These are phyloP conservation scores for Trypoxylus dichotomus DNA, from an alignment of 1,140 invertebrate species.

Conservation along the genomic window DNA sequence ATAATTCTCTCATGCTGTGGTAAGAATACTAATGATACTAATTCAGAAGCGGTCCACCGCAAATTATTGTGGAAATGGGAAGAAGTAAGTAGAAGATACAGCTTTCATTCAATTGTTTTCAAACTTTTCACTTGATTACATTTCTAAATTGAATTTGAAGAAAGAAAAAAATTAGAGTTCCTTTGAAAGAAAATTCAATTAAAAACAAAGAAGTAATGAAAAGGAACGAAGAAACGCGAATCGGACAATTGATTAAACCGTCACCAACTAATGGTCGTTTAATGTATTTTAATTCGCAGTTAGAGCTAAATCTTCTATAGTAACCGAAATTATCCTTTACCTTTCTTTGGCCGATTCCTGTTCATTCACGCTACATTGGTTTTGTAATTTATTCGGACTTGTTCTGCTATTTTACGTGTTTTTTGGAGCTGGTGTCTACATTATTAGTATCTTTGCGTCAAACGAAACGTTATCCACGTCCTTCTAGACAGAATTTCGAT, in stretches of 20 bases:
- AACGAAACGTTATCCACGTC: background rate
- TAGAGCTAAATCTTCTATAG: constrained; percentile 1
- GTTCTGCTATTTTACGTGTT: background rate
- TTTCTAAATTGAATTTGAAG: constrained; percentile 8
- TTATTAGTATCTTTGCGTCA: background rate
- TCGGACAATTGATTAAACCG: constrained; percentile 19
- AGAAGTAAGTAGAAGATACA: background rate
- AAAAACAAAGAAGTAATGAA: constrained; percentile 18
- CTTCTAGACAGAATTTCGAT: background rate
- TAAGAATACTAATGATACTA: no score
- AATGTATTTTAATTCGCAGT: constrained; percentile 18
- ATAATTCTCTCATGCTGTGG: no score
- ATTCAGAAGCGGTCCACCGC: no score
- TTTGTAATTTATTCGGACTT: constrained; percentile 5
- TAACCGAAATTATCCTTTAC: background rate
- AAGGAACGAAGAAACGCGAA: background rate
- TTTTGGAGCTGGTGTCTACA: background rate
- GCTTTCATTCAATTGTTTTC: background rate
- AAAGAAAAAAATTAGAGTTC: background rate
- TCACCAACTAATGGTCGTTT: constrained; percentile 5
- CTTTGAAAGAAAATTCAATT: constrained; percentile 19
- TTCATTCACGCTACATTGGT: constrained; percentile 1
- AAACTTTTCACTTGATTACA: background rate
- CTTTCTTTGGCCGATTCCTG: background rate
- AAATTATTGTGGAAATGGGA: no score